Evolutionary conservation across 92 coral and sea anemone genomes (phyloP).

Genomic region (Zoanthus sansibaricus): DNA sequence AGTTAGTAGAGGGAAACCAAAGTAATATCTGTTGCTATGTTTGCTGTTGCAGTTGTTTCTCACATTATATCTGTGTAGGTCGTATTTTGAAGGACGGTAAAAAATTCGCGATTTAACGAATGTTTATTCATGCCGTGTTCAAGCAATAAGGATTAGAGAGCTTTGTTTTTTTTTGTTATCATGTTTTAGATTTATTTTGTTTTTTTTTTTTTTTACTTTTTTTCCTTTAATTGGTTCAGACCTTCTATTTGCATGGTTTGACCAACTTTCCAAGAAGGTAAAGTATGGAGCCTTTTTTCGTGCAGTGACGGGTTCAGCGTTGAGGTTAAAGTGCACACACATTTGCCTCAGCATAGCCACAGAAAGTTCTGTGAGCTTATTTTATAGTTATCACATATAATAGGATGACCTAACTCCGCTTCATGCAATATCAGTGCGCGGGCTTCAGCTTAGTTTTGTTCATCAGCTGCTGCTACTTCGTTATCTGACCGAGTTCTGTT

Average conservation of each 20-base stretch:
- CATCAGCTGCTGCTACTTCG: constrained; percentile 8
- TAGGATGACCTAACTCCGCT: constrained; percentile 54
- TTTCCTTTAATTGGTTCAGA: neutral
- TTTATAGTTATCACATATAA: constrained; percentile 57
- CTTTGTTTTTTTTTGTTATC: neutral
- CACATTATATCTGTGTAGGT: neutral
- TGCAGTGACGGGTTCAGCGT: constrained; percentile 33
- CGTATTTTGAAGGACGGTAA: neutral
- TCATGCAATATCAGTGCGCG: constrained; percentile 43
- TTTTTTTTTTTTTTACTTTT: too few species aligned
- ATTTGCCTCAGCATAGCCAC: constrained; percentile 52
- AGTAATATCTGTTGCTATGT: neutral
- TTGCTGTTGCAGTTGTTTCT: neutral
- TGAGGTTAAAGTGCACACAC: constrained; percentile 56
- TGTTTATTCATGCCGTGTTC: neutral
- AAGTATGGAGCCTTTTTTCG: constrained; percentile 34
- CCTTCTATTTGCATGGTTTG: constrained; percentile 18
- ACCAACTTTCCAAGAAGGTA: constrained; percentile 40
- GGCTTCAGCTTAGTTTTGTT: constrained; percentile 35
- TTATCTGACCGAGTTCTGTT: too few species aligned
- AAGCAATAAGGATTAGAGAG: neutral
- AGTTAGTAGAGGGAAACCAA: constrained; percentile 6
- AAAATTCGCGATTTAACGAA: constrained; percentile 5
- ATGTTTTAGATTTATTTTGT: too few species aligned
- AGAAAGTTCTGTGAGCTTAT: constrained; percentile 49